These are phyloP conservation scores for Henicopernis longicauda DNA, from an alignment of 2,113 vertebrate genomes.

Conservation along the genomic window DNA sequence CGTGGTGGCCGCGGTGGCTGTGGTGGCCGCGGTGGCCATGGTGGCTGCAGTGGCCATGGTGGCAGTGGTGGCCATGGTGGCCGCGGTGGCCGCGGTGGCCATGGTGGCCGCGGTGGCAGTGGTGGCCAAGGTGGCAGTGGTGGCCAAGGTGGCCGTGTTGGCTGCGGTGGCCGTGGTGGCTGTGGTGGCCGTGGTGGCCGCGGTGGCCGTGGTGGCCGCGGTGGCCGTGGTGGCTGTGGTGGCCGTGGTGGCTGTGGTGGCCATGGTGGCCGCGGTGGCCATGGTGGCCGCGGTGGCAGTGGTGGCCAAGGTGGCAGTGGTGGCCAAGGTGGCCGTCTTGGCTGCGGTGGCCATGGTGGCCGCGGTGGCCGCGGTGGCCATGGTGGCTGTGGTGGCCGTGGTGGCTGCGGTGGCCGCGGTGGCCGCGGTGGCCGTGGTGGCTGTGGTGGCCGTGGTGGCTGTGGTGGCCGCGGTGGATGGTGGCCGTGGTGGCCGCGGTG, in stretches of 20 bases:
- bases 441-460: too few relatives aligned
- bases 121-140: not conserved
- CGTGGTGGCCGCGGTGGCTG: not conserved
- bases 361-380: not conserved
- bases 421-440: too few relatives aligned
- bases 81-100: rapidly evolving
- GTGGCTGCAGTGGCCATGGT: rapidly evolving
- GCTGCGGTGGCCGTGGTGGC: not conserved
- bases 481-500: too few relatives aligned
- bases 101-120: not conserved
- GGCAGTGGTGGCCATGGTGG: rapidly evolving
- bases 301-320: too few relatives aligned
- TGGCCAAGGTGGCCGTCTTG: too few relatives aligned
- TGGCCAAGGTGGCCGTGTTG: not conserved
- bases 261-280: not conserved
- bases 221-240: rapidly evolving
- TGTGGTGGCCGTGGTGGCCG: rapidly evolving
- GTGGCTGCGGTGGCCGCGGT: too few relatives aligned
- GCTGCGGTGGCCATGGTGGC: too few relatives aligned
- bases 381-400: not conserved
- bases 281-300: too few relatives aligned
- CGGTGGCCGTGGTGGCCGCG: rapidly evolving
- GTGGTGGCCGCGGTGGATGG: too few relatives aligned
- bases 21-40: not conserved
- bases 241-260: rapidly evolving